Percentiles rank a stretch among this genome's conserved stretches.
Conservation (phyloP, 1,140 invertebrate genomes). For the Holotrichia oblita region DNA sequence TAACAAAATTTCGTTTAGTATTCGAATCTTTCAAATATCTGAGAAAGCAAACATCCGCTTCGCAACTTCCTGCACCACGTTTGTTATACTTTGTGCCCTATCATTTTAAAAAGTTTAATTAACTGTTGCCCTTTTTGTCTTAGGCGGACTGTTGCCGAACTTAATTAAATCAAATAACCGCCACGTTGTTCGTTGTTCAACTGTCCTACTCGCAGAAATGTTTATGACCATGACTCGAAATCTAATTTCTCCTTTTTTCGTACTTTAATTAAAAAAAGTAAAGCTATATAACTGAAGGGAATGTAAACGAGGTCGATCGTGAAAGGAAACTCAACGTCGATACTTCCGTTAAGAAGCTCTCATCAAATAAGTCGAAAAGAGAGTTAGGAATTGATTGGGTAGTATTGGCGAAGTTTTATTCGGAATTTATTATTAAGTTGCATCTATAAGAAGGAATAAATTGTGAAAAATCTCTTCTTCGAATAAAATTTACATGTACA, state of each 20-base stretch:
- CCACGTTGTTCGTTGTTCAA: neutral
- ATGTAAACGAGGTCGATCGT: neutral
- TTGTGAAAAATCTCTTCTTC: too few relatives aligned
- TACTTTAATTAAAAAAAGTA: conserved; percentile 18
- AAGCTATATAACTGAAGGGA: neutral
- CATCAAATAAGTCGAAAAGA: neutral
- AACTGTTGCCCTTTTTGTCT: neutral
- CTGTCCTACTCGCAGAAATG: neutral
- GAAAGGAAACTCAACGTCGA: neutral
- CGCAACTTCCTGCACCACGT: too few relatives aligned
- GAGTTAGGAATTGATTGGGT: neutral
- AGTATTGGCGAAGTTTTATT: neutral
- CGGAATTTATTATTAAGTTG: neutral
- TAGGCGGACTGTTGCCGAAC: neutral
- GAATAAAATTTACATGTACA: too few relatives aligned
- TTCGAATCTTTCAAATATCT: too few relatives aligned
- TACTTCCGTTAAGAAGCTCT: neutral
- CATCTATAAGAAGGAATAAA: too few relatives aligned
- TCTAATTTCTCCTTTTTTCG: neutral
- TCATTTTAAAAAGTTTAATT: neutral
- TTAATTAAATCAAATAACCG: conserved; percentile 1
- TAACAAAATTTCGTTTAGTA: too few relatives aligned
- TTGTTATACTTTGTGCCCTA: neutral
- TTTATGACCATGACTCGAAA: neutral
- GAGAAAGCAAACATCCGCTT: too few relatives aligned